These are phyloP conservation scores for Thymelicus acteon DNA, from an alignment of 2,888 invertebrate species.

Conservation along the genomic window DNA sequence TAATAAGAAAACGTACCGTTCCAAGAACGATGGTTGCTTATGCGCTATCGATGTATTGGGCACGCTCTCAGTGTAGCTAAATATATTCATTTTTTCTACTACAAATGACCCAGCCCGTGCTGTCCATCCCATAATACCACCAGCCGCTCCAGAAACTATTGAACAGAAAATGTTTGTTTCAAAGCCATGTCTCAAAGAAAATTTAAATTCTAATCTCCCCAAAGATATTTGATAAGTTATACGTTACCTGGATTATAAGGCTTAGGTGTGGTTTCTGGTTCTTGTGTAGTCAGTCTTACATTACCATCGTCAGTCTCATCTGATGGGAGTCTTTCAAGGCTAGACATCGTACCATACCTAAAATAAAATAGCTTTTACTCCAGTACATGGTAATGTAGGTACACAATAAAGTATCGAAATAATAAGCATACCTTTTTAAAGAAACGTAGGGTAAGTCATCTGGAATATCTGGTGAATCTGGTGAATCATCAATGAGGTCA, in stretches of 20 bases:
- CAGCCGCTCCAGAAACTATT: slow-evolving; percentile 60
- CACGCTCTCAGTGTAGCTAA: slow-evolving; percentile 78
- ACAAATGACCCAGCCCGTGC: slow-evolving; percentile 92
- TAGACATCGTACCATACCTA: slow-evolving; percentile 89
- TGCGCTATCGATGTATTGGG: slow-evolving; percentile 73
- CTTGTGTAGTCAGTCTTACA: slow-evolving; percentile 72
- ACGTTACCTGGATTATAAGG: slow-evolving; percentile 61
- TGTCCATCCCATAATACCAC: slow-evolving; percentile 90
- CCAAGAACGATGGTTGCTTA: slow-evolving; percentile 80
- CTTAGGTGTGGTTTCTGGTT: slow-evolving; percentile 64
- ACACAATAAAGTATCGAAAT: not conserved
- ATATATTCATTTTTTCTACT: slow-evolving; percentile 90
- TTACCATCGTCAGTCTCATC: slow-evolving; percentile 86
- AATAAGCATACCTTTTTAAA: slow-evolving; percentile 81
- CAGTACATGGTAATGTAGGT: no score
- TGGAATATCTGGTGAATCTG: slow-evolving; percentile 87
- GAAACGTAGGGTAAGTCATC: slow-evolving; percentile 91
- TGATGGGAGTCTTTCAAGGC: slow-evolving; percentile 88
- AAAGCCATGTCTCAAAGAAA: not conserved
- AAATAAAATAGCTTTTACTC: slow-evolving; percentile 43
- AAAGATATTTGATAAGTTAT: not conserved
- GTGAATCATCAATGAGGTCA: slow-evolving; percentile 86
- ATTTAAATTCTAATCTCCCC: not conserved
- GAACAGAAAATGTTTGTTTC: not conserved
- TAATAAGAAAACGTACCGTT: slow-evolving; percentile 62